phyloP scores from a whole-genome alignment of 1,140 invertebrate species.

The Nasonia longicornis region DNA sequence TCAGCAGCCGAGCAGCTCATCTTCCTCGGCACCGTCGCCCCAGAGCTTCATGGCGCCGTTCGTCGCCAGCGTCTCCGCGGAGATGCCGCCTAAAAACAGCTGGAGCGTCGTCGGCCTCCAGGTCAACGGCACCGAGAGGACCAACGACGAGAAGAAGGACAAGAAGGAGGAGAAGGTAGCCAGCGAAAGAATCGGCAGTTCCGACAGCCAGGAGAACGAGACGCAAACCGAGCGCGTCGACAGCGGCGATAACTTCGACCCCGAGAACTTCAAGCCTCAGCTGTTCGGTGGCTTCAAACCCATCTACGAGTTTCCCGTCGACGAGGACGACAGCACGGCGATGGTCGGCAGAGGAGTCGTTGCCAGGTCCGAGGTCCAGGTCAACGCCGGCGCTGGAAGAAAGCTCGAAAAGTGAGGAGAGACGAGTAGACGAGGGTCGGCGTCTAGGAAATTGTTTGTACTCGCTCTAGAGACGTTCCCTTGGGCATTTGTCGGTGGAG shows the following conservation, averaged over 20 bases:
- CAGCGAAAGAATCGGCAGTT: too few relatives aligned
- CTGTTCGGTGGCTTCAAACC: conserved; percentile 78
- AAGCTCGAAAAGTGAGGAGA: background rate
- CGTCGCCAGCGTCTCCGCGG: conserved; percentile 75
- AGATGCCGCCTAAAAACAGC: conserved; percentile 70
- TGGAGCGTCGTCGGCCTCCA: conserved; percentile 73
- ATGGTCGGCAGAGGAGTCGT: conserved; percentile 42
- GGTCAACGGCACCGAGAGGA: conserved; percentile 53
- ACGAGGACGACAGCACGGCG: conserved; percentile 47
- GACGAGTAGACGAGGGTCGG: background rate
- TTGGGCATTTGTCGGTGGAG: conserved; percentile 35
- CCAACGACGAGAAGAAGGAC: conserved; percentile 51
- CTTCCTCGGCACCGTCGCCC: conserved; percentile 66
- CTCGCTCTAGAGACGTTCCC: conserved; percentile 32
- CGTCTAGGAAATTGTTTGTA: conserved; percentile 15
- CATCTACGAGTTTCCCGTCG: conserved; percentile 69
- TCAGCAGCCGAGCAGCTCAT: conserved; percentile 66
- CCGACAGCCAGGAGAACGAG: conserved; percentile 48
- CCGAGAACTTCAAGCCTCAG: conserved; percentile 78
- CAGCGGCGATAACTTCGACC: conserved; percentile 69
- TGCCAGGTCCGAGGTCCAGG: background rate
- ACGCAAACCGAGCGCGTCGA: conserved; percentile 47
- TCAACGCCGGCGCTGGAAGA: conserved; percentile 11
- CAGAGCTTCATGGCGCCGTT: conserved; percentile 79
- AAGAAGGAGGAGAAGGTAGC: background rate